Percentiles rank a stretch among this genome's conserved stretches.
Conservation (phyloP, 1,140 invertebrate genomes). For the Drosophila pseudoobscura region DNA sequence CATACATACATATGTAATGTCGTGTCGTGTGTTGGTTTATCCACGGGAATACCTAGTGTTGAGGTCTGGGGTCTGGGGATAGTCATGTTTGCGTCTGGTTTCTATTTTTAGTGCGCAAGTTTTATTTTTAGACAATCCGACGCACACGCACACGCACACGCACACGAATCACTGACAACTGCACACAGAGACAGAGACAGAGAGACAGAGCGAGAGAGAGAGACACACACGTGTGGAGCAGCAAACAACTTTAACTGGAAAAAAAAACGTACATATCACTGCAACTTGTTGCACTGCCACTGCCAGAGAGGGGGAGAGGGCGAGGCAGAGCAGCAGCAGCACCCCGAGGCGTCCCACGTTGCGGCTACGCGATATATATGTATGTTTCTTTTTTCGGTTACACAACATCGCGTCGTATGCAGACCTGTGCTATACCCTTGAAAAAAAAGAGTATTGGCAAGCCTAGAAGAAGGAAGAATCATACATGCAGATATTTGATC, state of each 20-base stretch:
- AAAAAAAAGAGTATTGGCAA: too few relatives aligned
- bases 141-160: slow-evolving; percentile 12
- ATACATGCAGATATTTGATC: too few relatives aligned
- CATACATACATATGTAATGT: too few relatives aligned
- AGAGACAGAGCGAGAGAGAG: not conserved
- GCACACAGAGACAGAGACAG: too few relatives aligned
- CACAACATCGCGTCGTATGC: slow-evolving; percentile 58
- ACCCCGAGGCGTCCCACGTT: slow-evolving; percentile 42
- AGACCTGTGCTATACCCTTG: slow-evolving; percentile 11
- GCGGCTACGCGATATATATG: slow-evolving; percentile 65
- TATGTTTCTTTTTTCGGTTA: slow-evolving; percentile 65
- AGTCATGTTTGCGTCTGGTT: slow-evolving; percentile 59
- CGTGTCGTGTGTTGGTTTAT: slow-evolving; percentile 66
- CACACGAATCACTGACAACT: too few relatives aligned
- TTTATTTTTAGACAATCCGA: slow-evolving; percentile 72
- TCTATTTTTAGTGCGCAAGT: slow-evolving; percentile 49
- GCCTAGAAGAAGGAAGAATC: too few relatives aligned
- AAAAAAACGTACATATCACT: slow-evolving; percentile 55
- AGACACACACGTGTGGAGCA: slow-evolving; percentile 21
- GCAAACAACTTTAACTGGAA: slow-evolving; percentile 56
- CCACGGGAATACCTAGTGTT: slow-evolving; percentile 38
- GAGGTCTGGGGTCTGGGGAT: slow-evolving; percentile 16
- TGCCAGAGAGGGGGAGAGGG: not conserved
- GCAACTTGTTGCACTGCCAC: slow-evolving; percentile 65
- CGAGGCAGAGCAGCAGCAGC: not conserved